Evolutionary conservation across 2,797 vertebrate species (phyloP).

Genomic region (Sebastes itinus): DNA sequence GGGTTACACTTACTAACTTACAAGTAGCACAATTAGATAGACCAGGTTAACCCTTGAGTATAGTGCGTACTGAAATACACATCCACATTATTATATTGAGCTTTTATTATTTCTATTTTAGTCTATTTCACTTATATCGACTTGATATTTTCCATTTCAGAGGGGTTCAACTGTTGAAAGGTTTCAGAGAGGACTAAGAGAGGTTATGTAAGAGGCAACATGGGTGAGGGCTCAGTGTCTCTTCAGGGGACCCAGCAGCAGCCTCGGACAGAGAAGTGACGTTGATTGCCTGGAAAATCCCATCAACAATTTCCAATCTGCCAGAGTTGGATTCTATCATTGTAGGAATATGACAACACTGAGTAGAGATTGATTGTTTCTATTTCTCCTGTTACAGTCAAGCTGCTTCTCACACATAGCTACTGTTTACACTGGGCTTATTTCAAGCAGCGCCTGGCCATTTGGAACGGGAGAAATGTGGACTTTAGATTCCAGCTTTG

Average conservation of each 20-base stretch:
- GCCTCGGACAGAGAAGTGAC: neutral
- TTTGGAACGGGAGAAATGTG: neutral
- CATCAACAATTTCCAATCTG: constrained; percentile 34
- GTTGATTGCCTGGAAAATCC: constrained; percentile 30
- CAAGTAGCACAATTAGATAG: neutral
- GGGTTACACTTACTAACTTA: neutral
- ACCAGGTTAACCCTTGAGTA: neutral
- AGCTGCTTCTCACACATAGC: neutral
- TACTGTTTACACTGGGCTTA: constrained; percentile 2
- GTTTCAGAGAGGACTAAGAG: neutral
- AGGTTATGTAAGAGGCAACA: constrained; percentile 1
- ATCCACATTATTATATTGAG: neutral
- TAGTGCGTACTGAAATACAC: neutral
- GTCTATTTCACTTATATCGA: neutral
- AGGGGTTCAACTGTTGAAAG: neutral
- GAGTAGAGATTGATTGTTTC: constrained; percentile 10
- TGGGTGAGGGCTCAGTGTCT: neutral
- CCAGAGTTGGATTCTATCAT: constrained; percentile 12
- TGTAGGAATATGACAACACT: neutral
- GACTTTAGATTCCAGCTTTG: neutral
- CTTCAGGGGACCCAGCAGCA: neutral
- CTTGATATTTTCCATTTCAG: neutral
- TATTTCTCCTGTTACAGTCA: neutral
- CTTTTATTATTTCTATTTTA: neutral
- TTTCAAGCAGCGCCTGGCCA: neutral